These are phyloP conservation scores for Strix aluco DNA, from an alignment of 2,113 vertebrate genomes.

Conservation along the genomic window DNA sequence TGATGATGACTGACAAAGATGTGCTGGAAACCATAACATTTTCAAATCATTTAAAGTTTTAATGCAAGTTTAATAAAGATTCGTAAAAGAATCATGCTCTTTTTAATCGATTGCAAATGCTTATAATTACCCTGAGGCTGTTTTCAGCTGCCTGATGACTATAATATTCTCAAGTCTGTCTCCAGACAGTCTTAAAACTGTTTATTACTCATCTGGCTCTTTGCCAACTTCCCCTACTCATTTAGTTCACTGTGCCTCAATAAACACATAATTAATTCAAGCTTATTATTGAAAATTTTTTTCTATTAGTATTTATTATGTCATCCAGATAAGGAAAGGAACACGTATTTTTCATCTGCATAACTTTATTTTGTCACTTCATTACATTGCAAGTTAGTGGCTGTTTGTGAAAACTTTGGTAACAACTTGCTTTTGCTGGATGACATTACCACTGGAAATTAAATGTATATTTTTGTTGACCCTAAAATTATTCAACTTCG, in stretches of 20 bases:
- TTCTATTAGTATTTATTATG: slow-evolving; percentile 37
- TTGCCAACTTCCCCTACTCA: slow-evolving; percentile 62
- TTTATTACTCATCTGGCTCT: slow-evolving; percentile 73
- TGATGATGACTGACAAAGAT: not conserved
- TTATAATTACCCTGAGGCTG: slow-evolving; percentile 68
- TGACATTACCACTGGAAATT: not conserved
- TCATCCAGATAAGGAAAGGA: slow-evolving; percentile 24
- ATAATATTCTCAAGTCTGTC: slow-evolving; percentile 66
- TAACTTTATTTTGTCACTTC: not conserved
- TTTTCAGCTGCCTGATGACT: slow-evolving; percentile 72
- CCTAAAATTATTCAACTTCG: not conserved
- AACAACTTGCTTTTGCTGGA: not conserved
- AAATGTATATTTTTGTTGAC: not conserved
- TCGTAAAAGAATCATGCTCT: slow-evolving; percentile 62
- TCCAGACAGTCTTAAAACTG: slow-evolving; percentile 68
- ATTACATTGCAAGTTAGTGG: not conserved
- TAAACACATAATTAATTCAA: slow-evolving; percentile 73
- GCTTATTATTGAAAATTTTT: slow-evolving; percentile 57
- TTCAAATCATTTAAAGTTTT: slow-evolving; percentile 30
- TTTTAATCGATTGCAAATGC: slow-evolving; percentile 70
- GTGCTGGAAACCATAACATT: slow-evolving; percentile 8
- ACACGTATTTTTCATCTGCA: not conserved
- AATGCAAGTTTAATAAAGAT: slow-evolving; percentile 62
- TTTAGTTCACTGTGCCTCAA: slow-evolving; percentile 54
- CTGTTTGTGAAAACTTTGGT: not conserved